Percentiles rank a stretch among this genome's conserved stretches.
Conservation (phyloP, 2,888 invertebrate species). For the Reticulitermes lucifugus region DNA sequence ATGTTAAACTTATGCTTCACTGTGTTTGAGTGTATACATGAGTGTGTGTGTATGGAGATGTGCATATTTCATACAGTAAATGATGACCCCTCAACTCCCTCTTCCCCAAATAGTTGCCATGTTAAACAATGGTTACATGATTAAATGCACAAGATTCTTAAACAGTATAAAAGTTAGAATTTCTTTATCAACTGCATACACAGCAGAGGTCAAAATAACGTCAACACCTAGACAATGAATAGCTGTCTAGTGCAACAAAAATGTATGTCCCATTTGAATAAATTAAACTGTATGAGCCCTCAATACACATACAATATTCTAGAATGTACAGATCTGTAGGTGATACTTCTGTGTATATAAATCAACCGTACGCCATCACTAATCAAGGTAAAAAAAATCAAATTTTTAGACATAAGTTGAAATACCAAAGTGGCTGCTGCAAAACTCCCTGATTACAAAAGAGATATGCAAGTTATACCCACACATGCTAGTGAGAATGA, state of each 20-base stretch:
- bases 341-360: no score
- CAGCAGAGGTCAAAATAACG: constrained; percentile 21
- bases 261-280: no score
- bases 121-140: not conserved
- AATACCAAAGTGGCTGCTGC: no score
- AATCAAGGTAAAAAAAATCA: no score
- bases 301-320: no score
- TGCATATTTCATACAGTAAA: not conserved
- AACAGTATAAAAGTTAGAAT: not conserved
- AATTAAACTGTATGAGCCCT: no score
- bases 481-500: not conserved
- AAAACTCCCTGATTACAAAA: no score
- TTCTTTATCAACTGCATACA: constrained; percentile 6
- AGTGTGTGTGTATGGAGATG: not conserved
- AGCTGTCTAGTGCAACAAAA: no score
- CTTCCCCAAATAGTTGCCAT: constrained; percentile 27
- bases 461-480: no score
- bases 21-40: not conserved
- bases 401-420: no score
- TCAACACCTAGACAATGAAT: not conserved
- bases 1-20: not conserved
- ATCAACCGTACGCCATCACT: no score
- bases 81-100: not conserved
- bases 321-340: no score
- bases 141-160: constrained; percentile 36